Evolutionary conservation across 2,888 invertebrate genomes (phyloP), one percentile per base, ranked within the genome.

Genomic region (Volucella bombylans): DNA sequence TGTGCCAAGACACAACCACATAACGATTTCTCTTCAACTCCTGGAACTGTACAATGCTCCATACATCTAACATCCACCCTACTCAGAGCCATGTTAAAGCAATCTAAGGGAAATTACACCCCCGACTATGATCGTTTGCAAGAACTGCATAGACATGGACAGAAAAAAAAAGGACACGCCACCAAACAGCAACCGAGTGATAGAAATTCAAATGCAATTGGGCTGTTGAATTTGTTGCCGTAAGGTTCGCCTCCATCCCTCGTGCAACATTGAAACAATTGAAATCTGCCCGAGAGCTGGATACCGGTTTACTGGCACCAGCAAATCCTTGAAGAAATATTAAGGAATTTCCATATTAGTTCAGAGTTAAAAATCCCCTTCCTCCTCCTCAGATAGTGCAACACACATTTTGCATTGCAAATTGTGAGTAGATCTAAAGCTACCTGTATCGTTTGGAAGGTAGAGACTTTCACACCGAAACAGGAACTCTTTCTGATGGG

Each of bases 51-150:
- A 23, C 54, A 62, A 61, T 54, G 64, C 50, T 8, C 43, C 23
- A 14, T 18, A 49, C 9, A 12, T 10, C 18, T 12, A 15, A 18
- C 54, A 31, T 41, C 12, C 57, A 2, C 8, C 78, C 67, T 72
- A 39, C 15, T 14, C 59, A 45, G 65, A 23, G 76, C 76, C 73
- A 82, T 78, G 86, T 86, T 86, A 82, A 86, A 86, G 78, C 86
- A 86, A 86, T 86, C 86, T 86, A 82, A 82, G 62, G 86, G 82
- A 82, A 82, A 86, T 82, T 86, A 86, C 78, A 86, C 82, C 82
- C 82, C 50, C 64, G 82, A 86, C 86, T 78, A 69, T 77, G 86
- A 78, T 86, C 86, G 86, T 86, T 86, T 73, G 86, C 73, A 86
- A 69, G 73, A 78, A 82, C 59, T 86, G 82, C 72, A 68, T 38